Base-by-base conservation (phyloP, 92 coral and sea anemone species). In the Pocillopora meandrina region DNA sequence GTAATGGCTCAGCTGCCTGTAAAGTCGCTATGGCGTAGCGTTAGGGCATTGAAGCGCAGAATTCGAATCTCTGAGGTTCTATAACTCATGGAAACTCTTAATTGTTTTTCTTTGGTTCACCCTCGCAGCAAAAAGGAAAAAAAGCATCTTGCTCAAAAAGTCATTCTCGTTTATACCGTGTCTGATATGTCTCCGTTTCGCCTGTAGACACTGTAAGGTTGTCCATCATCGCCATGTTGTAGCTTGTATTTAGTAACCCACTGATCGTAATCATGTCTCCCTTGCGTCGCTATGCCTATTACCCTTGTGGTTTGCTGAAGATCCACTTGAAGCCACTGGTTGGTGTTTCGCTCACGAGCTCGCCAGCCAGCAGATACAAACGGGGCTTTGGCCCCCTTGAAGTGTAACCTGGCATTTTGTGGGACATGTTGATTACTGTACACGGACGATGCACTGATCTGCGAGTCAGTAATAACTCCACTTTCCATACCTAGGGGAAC, bases 271-370 rank as follows among this genome's bases (percentile, higher is more conserved):
- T 13, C 21, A 35, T 82, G 63, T 15, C 85, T 56, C 55, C 92
- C 92, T 56, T 89, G 92, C 14, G 92, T 89, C 9, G 86, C 86
- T 52, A 89, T 60, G 2, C 82, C 58, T 2, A 78, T 74, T 17
- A 89, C 74, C 47, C 55, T 20, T 15, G 71, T 33, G 12, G 72
- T 79, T n/a, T 81, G 33, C 1, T 15, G n/a, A 49, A 89, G 83
- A 65, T 85, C 83, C 26, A 89, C 75, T 52, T 89, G 86, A 15
- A 89, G 74, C 92, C 92, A 89, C 9, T 70, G 92, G 14, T 80
- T 74, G 4, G 16, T 35, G 76, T 89, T 65, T 60, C 33, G 80
- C 3, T 3, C 12, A 0, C 33, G 10, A 9, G 89, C 82, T 15
- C n/a, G n/a, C n/a, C n/a, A n/a, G n/a, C n/a, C n/a, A n/a, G n/a